Conservation (phyloP, 2,113 vertebrate genomes). For the Etheostoma spectabile region DNA sequence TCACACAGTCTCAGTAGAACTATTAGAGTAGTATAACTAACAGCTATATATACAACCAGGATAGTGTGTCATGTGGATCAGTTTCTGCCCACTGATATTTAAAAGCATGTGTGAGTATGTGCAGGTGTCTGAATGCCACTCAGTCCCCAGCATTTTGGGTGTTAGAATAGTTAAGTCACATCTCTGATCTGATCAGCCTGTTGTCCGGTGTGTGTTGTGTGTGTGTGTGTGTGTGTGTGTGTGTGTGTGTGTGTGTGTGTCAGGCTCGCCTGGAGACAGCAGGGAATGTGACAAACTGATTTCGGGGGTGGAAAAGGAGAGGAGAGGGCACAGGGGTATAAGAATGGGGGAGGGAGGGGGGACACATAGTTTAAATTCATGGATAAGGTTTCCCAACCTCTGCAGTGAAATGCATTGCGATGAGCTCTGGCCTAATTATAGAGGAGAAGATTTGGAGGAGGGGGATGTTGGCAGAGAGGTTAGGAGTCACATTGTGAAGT, state of each 20-base stretch:
- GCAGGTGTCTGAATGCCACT: constrained; percentile 22
- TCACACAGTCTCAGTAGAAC: constrained; percentile 61
- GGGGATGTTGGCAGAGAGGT: constrained; percentile 45
- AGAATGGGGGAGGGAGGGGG: constrained; percentile 9
- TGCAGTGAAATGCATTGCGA: constrained; percentile 74
- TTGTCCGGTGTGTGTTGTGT: constrained; percentile 9
- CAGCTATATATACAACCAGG: constrained; percentile 79
- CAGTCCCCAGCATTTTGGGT: neutral
- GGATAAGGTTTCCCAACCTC: constrained; percentile 83
- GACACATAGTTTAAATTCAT: constrained; percentile 79
- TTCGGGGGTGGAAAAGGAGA: constrained; percentile 41
- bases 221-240: constrained; percentile 11
- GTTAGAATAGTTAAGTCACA: constrained; percentile 32
- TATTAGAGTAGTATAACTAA: constrained; percentile 55
- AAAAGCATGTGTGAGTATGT: constrained; percentile 27
- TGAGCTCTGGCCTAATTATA: constrained; percentile 83
- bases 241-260: neutral
- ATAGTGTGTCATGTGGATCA: constrained; percentile 70
- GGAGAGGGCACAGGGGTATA: constrained; percentile 51
- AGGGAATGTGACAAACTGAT: constrained; percentile 44
- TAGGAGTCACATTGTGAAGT: constrained; percentile 46
- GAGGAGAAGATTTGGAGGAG: constrained; percentile 35
- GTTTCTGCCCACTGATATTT: constrained; percentile 62
- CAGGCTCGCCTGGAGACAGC: constrained; percentile 32
- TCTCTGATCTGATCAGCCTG: constrained; percentile 24